Base-by-base conservation (phyloP, 1,140 invertebrate genomes). In the Agrilus planipennis region DNA sequence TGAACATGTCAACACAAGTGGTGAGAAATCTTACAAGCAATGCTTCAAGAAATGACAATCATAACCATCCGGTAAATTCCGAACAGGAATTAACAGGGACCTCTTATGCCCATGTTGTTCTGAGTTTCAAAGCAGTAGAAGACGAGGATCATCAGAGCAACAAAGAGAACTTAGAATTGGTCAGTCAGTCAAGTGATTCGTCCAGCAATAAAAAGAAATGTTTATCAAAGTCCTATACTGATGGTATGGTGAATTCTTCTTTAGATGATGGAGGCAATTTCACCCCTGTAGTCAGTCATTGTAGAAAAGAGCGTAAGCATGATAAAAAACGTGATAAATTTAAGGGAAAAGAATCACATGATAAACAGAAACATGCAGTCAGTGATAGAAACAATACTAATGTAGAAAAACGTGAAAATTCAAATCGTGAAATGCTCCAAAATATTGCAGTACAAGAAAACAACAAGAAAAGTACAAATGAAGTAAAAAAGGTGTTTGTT, bases 401-500 rank as follows among this genome's bases (percentile, higher is more conserved):
- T 21, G 21, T 15, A 4, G 34, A 38, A 9, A 44, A 49, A 18
- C 32, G 27, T 10, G 36, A 49, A 10, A 27, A 28, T 20, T 21
- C 15, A 7, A 18, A 41, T 18, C 35, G 31, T 21, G 41, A 46
- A 9, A 39, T 16, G 29, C 14, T n/a, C n/a, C 22, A 22, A 58
- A 20, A 21, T 16, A 52, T 46, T 34, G 57, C 60, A 40, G 46
- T 45, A 23, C 57, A 57, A 36, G 44, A 54, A 19, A 48, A 41
- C 4, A 55, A 56, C 2, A 63, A 50, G 17, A 51, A 56, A 21
- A 43, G 50, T 15, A 34, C 43, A 37, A 39, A 34, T 22, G 54
- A 68, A 41, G 62, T 62, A 0, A 72, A 70, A 55, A 72, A 70
- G 55, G 62, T 67, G 16, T 75, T 73, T 56, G 71, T 75, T 4